Conservation (phyloP, 1,140 invertebrate species). For the Grapholita molesta region DNA sequence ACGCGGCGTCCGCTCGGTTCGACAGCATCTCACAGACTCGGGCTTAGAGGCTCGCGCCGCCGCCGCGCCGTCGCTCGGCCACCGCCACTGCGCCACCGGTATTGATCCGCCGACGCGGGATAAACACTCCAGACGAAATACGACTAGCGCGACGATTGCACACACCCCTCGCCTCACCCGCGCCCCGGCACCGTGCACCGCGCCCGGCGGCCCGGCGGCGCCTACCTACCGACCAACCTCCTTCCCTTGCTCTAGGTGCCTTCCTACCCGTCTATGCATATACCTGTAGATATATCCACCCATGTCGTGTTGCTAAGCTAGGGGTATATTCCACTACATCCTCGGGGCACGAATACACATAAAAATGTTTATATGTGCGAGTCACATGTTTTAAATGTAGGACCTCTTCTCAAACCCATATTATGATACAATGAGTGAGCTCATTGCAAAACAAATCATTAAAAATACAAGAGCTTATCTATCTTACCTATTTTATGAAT, state of each 20-base stretch:
- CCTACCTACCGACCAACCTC: conserved; percentile 30
- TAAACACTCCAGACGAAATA: conserved; percentile 76
- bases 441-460: too few species aligned
- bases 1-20: conserved; percentile 68
- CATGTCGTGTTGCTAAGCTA: conserved; percentile 43
- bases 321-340: conserved; percentile 2
- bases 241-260: conserved; percentile 32
- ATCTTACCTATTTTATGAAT: too few species aligned
- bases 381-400: too few species aligned
- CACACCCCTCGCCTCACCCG: conserved; percentile 54
- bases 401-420: too few species aligned
- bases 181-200: conserved; percentile 42
- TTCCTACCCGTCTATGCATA: conserved; percentile 38
- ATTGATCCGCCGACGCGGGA: conserved; percentile 74
- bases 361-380: too few species aligned
- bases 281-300: conserved; percentile 41
- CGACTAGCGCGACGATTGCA: conserved; percentile 69
- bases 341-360: background rate
- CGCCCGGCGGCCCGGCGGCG: conserved; percentile 48
- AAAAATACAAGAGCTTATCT: too few species aligned
- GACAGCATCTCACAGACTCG: conserved; percentile 77
- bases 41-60: conserved; percentile 54
- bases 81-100: conserved; percentile 73
- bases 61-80: conserved; percentile 59
- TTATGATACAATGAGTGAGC: too few species aligned